Conservation (phyloP, 2,797 vertebrate genomes). For the Vipera latastei region DNA sequence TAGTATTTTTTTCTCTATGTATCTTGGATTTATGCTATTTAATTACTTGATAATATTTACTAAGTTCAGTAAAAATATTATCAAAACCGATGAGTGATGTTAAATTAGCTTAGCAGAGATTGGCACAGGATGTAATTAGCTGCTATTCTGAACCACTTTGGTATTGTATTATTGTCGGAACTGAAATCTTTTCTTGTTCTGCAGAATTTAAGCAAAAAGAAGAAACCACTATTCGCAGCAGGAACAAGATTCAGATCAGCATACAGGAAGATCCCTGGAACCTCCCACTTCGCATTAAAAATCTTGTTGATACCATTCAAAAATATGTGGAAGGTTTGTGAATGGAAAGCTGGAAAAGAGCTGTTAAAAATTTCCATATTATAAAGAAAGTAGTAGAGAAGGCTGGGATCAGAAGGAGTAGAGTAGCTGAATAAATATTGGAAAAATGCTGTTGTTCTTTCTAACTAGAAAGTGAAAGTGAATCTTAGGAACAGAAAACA, state of each 20-base stretch:
- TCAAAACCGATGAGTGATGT: neutral
- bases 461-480: neutral
- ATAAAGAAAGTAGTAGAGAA: neutral
- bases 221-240: slow-evolving; percentile 84
- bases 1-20: neutral
- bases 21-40: neutral
- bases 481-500: neutral
- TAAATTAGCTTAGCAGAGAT: neutral
- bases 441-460: neutral
- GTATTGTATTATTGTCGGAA: slow-evolving; percentile 5
- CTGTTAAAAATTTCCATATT: slow-evolving; percentile 15
- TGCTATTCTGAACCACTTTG: slow-evolving; percentile 4
- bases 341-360: neutral
- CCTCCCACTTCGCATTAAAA: slow-evolving; percentile 93
- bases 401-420: neutral
- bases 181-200: slow-evolving; percentile 9
- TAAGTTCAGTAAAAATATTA: neutral
- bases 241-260: slow-evolving; percentile 89
- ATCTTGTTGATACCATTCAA: slow-evolving; percentile 92
- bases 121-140: neutral
- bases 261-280: slow-evolving; percentile 99
- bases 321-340: slow-evolving; percentile 90
- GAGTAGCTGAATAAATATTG: neutral
- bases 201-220: slow-evolving; percentile 94
- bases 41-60: neutral